Evolutionary conservation across 2,888 invertebrate genomes (phyloP), one percentile per base, ranked within the genome.

Genomic region (Laothoe populi): DNA sequence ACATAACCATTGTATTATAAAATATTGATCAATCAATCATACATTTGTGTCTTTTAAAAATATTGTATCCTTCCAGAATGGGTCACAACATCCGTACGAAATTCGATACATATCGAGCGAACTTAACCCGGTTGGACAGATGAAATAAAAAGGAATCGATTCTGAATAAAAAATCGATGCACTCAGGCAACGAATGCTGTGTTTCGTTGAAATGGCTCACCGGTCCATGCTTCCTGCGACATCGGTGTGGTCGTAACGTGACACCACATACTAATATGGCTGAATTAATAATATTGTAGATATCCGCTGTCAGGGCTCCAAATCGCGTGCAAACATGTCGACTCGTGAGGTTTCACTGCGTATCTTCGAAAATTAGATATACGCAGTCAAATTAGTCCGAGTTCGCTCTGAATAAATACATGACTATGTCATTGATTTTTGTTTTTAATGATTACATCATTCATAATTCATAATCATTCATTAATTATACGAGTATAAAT

Each of bases 221-320:
- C 86, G 86, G 86, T 79, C 83, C 88, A 86, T 87, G 90, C 92
- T 92, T 92, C 92, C 92, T 91, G 90, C 88, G 89, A 86, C 87
- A 81, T 81, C 81, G 82, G 90, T 91, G 92, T 91, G 92, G 92
- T 92, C 92, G 92, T 83, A 91, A 92, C 84, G 44, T 70, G 87
- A 92, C 83, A 91, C 92, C 87, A 77, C 84, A 83, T 85, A 86
- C 89, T 88, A 86, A 87, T 92, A 90, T 90, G 92, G 88, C 82
- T 90, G 88, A 88, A 89, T 92, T 92, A 88, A 90, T 91, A 91
- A 91, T 84, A 86, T 87, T 88, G 85, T 90, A 86, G 87, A 90
- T 86, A 86, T 88, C 86, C 81, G 82, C 78, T 80, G 84, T 86
- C 82, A 82, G 79, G 86, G 86, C 82, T 80, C 83, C 69, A 81